Conservation (phyloP, 2,888 invertebrate species). For the Actias luna region DNA sequence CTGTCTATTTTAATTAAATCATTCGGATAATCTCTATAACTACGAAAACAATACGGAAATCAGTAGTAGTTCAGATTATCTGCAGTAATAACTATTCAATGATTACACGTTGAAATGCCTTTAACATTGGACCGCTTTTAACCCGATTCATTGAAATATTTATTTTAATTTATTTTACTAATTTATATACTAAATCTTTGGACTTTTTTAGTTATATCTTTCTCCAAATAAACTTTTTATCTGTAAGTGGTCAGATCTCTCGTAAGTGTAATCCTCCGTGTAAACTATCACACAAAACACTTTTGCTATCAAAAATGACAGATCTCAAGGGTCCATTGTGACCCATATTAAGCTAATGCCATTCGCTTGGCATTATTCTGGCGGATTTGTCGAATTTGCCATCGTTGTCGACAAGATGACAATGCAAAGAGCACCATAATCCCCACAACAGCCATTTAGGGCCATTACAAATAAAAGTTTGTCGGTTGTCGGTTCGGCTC, state of each 20-base stretch:
- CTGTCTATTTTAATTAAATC: not conserved
- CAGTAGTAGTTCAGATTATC: no score
- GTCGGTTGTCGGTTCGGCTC: slow-evolving; percentile 55
- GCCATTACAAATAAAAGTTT: slow-evolving; percentile 78
- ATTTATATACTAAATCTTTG: not conserved
- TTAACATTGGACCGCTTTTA: no score
- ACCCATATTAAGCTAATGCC: slow-evolving; percentile 43
- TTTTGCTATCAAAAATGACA: slow-evolving; percentile 68
- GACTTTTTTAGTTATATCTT: not conserved
- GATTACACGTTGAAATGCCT: no score
- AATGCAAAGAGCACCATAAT: slow-evolving; percentile 70
- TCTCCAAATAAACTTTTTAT: slow-evolving; percentile 35
- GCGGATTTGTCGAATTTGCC: slow-evolving; percentile 55
- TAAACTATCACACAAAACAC: slow-evolving; percentile 59
- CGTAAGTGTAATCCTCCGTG: slow-evolving; percentile 63
- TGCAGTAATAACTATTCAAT: no score
- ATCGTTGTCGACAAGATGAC: slow-evolving; percentile 59
- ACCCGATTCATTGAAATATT: no score
- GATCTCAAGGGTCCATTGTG: slow-evolving; percentile 65
- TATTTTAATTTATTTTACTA: not conserved
- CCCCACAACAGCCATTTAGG: slow-evolving; percentile 79
- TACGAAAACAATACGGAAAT: no score
- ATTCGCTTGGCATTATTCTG: slow-evolving; percentile 41
- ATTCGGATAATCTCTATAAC: not conserved
- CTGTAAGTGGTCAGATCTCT: slow-evolving; percentile 51